Evolutionary conservation across 2,888 invertebrate genomes (phyloP).

Genomic region (Leucophora obtusa): DNA sequence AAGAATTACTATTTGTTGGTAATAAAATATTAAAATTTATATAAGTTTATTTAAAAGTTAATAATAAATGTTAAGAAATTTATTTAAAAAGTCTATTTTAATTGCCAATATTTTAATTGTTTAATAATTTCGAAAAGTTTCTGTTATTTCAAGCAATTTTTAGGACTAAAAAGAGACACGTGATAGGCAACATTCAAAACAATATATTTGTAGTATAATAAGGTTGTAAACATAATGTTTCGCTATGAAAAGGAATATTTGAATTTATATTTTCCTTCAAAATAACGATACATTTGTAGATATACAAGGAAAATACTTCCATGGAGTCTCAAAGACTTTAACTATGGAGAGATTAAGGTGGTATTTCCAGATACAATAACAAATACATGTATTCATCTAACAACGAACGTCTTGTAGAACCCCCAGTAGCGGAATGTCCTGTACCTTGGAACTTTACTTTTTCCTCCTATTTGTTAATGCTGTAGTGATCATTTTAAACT

Average conservation of each 20-base stretch:
- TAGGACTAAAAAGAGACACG: neutral
- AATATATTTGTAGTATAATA: neutral
- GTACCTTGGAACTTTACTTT: too few relatives aligned
- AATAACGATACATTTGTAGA: neutral
- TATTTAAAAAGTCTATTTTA: conserved; percentile 69
- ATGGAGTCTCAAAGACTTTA: neutral
- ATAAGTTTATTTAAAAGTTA: conserved; percentile 68
- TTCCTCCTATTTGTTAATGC: too few relatives aligned
- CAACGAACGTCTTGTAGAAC: too few relatives aligned
- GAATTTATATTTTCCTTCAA: neutral
- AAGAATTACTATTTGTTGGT: conserved; percentile 38
- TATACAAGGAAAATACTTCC: neutral
- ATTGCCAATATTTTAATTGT: conserved; percentile 65
- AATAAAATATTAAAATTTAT: conserved; percentile 60
- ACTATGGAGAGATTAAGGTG: too few relatives aligned
- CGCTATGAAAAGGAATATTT: neutral
- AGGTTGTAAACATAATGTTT: neutral
- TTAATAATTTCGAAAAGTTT: conserved; percentile 30
- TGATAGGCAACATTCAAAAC: conserved; percentile 24
- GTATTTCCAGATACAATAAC: too few relatives aligned
- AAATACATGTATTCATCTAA: too few relatives aligned
- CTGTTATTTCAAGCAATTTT: conserved; percentile 12
- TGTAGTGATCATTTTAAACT: too few relatives aligned
- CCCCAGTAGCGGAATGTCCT: too few relatives aligned
- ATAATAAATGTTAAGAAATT: conserved; percentile 66